Evolutionary conservation across 2,888 invertebrate species (phyloP), one percentile per base, ranked within the genome.

Genomic region (Iselma pallidipennis): DNA sequence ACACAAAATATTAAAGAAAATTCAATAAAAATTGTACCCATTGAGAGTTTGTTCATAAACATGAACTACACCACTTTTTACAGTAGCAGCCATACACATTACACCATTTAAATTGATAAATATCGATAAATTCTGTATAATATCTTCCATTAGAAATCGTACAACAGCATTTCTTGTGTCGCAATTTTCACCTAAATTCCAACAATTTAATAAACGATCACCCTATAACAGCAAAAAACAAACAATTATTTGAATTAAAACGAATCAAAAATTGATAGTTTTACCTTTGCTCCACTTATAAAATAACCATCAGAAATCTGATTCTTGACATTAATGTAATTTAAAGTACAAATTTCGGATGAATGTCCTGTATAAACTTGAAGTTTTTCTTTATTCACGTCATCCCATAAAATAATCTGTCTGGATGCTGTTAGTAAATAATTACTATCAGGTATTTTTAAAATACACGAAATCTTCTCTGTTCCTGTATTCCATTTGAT

Each of bases 21-120:
- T 31, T 21, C 21, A 48, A 29, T 14, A 57, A 31, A 42, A 72
- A 84, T 82, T n/a, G n/a, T 79, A 90, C 86, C 91, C 92, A 81
- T 93, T 94, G 33, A 92, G 82, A 67, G 87, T 87, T 73, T 91
- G 90, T 54, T 89, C 86, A 78, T 92, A 96, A 57, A 92, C 83
- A 80, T 94, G 91, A 37, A 92, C 86, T 5, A 89, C 88, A 0
- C 96, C 96, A 74, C 89, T 91, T 69, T 89, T 85, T 0, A 93
- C 92, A 0, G 88, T 85, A 78, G 82, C 78, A 67, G 86, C 79
- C 79, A 82, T 74, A 68, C 82, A 82, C 0, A 83, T 83, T 9
- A 80, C 72, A 0, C 85, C 85, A 4, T 86, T 85, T 9, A 83
- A 83, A 3, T 80, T 79, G 19, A 83, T 75, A 63, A 85, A 76